Conservation (phyloP, 2,113 vertebrate species). For the Pteropus alecto region DNA sequence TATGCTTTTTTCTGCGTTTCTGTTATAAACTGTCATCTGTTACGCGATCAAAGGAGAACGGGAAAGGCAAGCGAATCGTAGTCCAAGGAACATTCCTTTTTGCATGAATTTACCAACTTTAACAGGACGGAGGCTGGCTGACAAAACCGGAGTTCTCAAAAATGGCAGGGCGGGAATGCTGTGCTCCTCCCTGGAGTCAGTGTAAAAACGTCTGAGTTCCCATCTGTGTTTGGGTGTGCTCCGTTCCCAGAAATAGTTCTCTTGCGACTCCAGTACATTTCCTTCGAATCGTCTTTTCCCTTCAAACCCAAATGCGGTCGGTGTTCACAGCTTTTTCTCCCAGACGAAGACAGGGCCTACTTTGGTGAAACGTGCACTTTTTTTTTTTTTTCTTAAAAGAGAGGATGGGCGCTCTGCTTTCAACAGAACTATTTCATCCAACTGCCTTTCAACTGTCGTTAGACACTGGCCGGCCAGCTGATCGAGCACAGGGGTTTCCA, state of each 20-base stretch:
- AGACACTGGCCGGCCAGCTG: background rate
- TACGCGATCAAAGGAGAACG: slow-evolving; percentile 81
- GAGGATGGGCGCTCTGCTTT: background rate
- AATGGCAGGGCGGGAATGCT: background rate
- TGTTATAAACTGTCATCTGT: slow-evolving; percentile 81
- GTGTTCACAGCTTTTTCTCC: background rate
- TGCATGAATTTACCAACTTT: slow-evolving; percentile 68
- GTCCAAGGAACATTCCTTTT: slow-evolving; percentile 78
- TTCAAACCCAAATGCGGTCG: background rate
- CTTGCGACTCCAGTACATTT: background rate
- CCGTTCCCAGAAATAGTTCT: background rate
- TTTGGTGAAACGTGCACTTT: background rate
- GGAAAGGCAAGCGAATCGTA: slow-evolving; percentile 75
- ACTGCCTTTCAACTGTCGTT: background rate
- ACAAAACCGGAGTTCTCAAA: slow-evolving; percentile 55
- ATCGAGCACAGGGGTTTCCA: background rate
- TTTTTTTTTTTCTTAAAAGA: background rate
- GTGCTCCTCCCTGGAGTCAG: background rate
- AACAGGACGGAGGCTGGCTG: slow-evolving; percentile 67
- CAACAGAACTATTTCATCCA: background rate
- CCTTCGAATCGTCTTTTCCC: background rate
- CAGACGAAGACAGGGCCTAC: background rate
- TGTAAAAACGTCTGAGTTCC: slow-evolving; percentile 10
- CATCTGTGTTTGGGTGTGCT: background rate
- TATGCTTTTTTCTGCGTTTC: slow-evolving; percentile 79